phyloP scores from a whole-genome alignment of 2,113 vertebrate species.

The Aptenodytes patagonicus region DNA sequence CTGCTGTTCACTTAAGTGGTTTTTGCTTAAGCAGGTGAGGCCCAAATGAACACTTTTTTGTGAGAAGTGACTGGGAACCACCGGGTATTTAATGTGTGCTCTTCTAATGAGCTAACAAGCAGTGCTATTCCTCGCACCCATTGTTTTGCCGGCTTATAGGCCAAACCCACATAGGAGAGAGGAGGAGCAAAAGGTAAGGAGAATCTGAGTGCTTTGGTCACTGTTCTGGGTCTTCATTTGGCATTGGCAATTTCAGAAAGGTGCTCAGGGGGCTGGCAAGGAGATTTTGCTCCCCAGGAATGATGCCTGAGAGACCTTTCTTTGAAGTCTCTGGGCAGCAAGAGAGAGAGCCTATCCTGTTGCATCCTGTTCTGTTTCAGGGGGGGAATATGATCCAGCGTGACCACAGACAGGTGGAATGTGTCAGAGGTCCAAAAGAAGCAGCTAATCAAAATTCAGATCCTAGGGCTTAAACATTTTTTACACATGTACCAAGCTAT shows the following conservation, averaged over 20 bases:
- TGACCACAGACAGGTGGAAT: not conserved
- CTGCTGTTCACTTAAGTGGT: not conserved
- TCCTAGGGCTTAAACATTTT: not conserved
- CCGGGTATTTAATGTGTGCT: not conserved
- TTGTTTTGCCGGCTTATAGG: not conserved
- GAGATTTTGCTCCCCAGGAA: not conserved
- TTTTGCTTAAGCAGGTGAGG: not conserved
- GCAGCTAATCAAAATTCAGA: not conserved
- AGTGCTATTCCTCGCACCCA: not conserved
- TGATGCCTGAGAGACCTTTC: not conserved
- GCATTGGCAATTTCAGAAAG: not conserved
- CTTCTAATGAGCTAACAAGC: not conserved
- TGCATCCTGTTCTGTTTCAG: not conserved
- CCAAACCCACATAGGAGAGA: not conserved
- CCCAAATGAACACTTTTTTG: not conserved
- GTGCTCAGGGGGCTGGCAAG: not conserved
- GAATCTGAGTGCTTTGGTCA: not conserved
- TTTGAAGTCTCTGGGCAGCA: not conserved
- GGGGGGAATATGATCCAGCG: not conserved
- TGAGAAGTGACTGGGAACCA: not conserved
- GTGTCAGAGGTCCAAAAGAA: not conserved
- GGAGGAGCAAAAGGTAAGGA: not conserved
- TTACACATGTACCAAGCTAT: not conserved
- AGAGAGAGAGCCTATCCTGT: not conserved
- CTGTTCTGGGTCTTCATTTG: not conserved